phyloP scores from a whole-genome alignment of 2,113 vertebrate species.

The Bujurquina vittata region DNA sequence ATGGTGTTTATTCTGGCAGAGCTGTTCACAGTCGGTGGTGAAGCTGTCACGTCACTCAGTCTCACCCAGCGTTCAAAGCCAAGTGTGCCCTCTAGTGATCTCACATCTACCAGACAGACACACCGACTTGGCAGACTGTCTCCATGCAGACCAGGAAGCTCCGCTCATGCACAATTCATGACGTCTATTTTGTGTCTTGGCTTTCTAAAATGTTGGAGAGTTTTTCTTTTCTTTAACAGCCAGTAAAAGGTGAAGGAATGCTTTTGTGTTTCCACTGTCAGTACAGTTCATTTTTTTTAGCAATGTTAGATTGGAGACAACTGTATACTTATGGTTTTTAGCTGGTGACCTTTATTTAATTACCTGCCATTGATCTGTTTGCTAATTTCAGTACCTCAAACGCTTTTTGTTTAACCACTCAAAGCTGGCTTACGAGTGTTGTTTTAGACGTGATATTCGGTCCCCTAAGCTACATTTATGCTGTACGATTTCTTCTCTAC shows the following conservation, averaged over 20 bases:
- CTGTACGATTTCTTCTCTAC: background rate
- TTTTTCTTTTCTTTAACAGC: background rate
- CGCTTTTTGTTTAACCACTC: background rate
- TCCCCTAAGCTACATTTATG: background rate
- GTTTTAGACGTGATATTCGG: background rate
- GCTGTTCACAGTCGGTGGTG: background rate
- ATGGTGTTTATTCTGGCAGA: slow-evolving; percentile 50
- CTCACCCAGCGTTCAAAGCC: slow-evolving; percentile 27
- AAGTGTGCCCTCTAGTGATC: slow-evolving; percentile 36
- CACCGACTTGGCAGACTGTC: background rate
- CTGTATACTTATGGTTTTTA: background rate
- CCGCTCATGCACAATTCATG: slow-evolving; percentile 54
- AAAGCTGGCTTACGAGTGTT: background rate
- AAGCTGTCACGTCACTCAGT: slow-evolving; percentile 28
- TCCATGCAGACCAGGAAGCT: slow-evolving; percentile 46
- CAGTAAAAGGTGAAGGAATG: slow-evolving; percentile 7
- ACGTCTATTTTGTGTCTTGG: slow-evolving; percentile 54
- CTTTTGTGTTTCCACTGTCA: background rate
- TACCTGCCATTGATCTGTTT: background rate
- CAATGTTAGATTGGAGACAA: background rate
- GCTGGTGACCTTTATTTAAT: background rate
- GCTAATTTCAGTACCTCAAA: background rate
- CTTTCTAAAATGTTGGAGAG: background rate
- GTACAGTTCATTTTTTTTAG: background rate
- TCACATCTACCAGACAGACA: background rate